Evolutionary conservation across 2,797 vertebrate genomes (phyloP).

Genomic region (Tapera naevia): DNA sequence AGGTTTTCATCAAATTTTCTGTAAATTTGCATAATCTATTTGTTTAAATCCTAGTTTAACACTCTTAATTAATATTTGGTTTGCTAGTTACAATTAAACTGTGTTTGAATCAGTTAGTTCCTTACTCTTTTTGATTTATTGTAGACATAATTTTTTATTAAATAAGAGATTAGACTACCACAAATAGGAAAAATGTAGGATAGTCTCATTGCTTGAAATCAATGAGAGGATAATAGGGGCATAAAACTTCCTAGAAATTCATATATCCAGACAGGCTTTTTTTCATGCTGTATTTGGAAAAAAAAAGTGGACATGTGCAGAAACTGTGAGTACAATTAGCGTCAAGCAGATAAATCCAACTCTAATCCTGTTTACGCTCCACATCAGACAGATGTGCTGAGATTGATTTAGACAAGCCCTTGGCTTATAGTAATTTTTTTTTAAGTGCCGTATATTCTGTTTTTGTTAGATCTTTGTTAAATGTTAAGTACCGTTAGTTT

Average conservation of each 20-base stretch:
- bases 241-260: constrained; percentile 66
- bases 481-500: constrained; percentile 70
- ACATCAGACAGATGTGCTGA: constrained; percentile 89
- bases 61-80: constrained; percentile 62
- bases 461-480: constrained; percentile 76
- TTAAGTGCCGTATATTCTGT: constrained; percentile 72
- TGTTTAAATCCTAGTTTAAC: constrained; percentile 67
- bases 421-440: constrained; percentile 84
- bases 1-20: neutral
- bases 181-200: constrained; percentile 64
- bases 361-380: constrained; percentile 91
- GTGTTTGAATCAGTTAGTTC: constrained; percentile 66
- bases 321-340: constrained; percentile 89
- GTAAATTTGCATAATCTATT: constrained; percentile 16
- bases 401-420: constrained; percentile 87
- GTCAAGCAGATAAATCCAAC: constrained; percentile 89
- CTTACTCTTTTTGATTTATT: constrained; percentile 62
- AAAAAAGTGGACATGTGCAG: constrained; percentile 83
- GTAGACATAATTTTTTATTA: constrained; percentile 73
- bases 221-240: constrained; percentile 40
- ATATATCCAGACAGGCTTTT: constrained; percentile 66
- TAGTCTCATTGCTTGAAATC: constrained; percentile 58
- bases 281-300: constrained; percentile 64
- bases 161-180: constrained; percentile 68
- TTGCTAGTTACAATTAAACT: constrained; percentile 65